Percentiles rank a stretch among this genome's conserved stretches.
These are phyloP conservation scores for Heteropelma amictum DNA, from an alignment of 2,888 invertebrate genomes.

Conservation along the genomic window DNA sequence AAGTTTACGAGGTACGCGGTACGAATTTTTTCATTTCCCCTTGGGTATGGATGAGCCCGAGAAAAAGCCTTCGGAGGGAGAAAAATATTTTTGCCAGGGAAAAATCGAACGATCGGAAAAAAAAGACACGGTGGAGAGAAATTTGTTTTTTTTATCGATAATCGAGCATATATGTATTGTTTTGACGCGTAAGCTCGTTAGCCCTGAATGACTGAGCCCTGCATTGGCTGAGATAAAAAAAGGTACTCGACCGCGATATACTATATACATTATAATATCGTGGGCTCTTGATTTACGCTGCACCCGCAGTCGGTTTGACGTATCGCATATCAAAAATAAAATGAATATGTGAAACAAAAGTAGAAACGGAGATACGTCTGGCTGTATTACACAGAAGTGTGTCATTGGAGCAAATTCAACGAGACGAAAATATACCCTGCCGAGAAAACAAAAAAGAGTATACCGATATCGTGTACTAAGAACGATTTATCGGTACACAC, in stretches of 20 bases:
- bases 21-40: conserved; percentile 38
- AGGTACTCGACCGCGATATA: too few species aligned
- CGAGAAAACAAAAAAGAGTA: background rate
- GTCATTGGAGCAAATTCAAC: conserved; percentile 7
- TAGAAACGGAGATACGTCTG: background rate
- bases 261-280: too few species aligned
- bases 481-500: too few species aligned
- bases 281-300: conserved; percentile 8
- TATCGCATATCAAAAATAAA: conserved; percentile 10
- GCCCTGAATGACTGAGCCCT: too few species aligned
- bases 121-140: background rate
- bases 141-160: too few species aligned
- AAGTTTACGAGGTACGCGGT: background rate
- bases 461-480: too few species aligned
- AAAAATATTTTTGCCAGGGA: conserved; percentile 22
- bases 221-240: too few species aligned
- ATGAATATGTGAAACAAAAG: conserved; percentile 1
- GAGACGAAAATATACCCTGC: background rate
- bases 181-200: too few species aligned
- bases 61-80: conserved; percentile 13
- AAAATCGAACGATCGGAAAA: conserved; percentile 20
- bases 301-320: background rate
- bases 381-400: background rate
- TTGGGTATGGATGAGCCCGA: conserved; percentile 28
- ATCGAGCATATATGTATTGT: too few species aligned